phyloP scores from a whole-genome alignment of 2,797 vertebrate species.

The Rhinichthys osculus region DNA sequence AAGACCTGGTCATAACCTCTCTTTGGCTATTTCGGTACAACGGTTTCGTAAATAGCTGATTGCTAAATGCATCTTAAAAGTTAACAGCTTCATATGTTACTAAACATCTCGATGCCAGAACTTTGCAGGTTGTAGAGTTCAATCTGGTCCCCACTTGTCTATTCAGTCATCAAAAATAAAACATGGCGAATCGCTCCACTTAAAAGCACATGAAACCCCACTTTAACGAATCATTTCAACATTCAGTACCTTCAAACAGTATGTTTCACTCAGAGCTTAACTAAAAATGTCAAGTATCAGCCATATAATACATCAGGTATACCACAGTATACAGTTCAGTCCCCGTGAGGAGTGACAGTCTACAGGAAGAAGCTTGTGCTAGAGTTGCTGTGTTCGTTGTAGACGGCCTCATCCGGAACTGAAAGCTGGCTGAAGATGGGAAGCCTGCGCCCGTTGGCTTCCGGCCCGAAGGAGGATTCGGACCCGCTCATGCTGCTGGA shows the following conservation, averaged over 20 bases:
- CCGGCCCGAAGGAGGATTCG: conserved; percentile 71
- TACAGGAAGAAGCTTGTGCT: conserved; percentile 69
- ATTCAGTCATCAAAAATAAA: conserved; percentile 22
- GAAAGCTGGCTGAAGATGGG: conserved; percentile 90
- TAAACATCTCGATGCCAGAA: background rate
- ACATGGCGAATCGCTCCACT: background rate
- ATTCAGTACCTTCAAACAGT: conserved; percentile 28
- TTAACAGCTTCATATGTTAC: conserved; percentile 20
- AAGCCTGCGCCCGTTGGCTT: conserved; percentile 74
- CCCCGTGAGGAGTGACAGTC: conserved; percentile 4
- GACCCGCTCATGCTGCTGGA: conserved; percentile 82
- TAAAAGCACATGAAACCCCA: conserved; percentile 39
- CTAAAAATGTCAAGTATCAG: conserved; percentile 51
- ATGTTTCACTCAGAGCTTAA: conserved; percentile 43
- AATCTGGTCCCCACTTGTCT: background rate
- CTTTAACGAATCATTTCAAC: conserved; percentile 14
- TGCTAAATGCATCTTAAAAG: conserved; percentile 32
- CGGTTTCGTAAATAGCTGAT: conserved; percentile 20
- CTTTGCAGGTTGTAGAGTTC: background rate
- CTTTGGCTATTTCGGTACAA: conserved; percentile 55
- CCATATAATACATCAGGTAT: conserved; percentile 56
- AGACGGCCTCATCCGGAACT: conserved; percentile 77
- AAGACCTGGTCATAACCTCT: conserved; percentile 34
- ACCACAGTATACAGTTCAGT: conserved; percentile 58
- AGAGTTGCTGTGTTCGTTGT: conserved; percentile 55